Conservation (phyloP, 2,888 invertebrate genomes). For the Augochlorella aurata region DNA sequence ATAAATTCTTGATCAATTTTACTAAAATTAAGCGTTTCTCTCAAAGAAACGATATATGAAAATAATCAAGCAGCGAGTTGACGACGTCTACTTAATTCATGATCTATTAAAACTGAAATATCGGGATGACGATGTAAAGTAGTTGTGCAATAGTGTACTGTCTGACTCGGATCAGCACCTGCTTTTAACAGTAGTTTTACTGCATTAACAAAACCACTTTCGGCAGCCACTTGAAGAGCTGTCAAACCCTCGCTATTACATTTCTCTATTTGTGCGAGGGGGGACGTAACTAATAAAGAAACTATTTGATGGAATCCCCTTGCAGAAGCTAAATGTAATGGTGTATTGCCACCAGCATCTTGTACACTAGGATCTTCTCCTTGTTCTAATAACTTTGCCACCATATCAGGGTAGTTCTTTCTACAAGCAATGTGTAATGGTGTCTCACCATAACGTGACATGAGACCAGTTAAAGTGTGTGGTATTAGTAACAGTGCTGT, state of each 20-base stretch:
- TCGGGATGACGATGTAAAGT: constrained; percentile 73
- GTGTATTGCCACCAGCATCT: constrained; percentile 79
- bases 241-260: constrained; percentile 77
- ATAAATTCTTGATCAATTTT: background rate
- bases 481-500: constrained; percentile 70
- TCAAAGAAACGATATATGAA: background rate
- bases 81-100: constrained; percentile 74
- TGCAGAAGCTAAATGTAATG: constrained; percentile 80
- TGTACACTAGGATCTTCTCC: constrained; percentile 75
- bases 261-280: constrained; percentile 76
- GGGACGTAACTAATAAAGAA: constrained; percentile 74
- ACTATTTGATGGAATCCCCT: constrained; percentile 79
- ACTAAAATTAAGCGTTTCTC: constrained; percentile 6
- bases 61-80: constrained; percentile 71
- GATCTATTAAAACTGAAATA: constrained; percentile 71
- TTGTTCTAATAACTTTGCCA: constrained; percentile 72
- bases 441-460: constrained; percentile 78
- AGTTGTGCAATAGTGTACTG: constrained; percentile 64
- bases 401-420: constrained; percentile 74
- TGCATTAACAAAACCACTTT: constrained; percentile 78
- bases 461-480: constrained; percentile 68
- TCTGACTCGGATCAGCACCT: constrained; percentile 73
- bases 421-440: constrained; percentile 79
- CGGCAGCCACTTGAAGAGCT: constrained; percentile 79
- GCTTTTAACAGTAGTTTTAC: constrained; percentile 73